Conservation (phyloP, 2,113 vertebrate species). For the Silurus meridionalis region DNA sequence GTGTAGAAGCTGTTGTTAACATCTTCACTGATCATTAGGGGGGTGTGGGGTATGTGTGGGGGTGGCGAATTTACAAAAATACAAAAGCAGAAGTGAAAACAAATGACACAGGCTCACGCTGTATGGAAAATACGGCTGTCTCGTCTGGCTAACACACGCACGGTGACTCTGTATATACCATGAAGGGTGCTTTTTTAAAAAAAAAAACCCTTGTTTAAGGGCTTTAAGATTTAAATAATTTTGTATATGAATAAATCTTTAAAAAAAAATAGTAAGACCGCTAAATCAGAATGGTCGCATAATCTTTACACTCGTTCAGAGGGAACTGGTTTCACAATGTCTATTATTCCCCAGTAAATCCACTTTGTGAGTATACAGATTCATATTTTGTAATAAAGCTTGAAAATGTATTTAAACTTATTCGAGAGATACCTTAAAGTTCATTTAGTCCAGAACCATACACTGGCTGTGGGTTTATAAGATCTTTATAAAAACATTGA, state of each 20-base stretch:
- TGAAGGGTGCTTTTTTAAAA: conserved; percentile 14
- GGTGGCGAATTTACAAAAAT: conserved; percentile 51
- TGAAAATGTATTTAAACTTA: background rate
- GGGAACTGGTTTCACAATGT: background rate
- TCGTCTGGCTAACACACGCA: conserved; percentile 45
- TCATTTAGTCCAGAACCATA: background rate
- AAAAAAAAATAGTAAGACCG: background rate
- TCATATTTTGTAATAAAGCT: background rate
- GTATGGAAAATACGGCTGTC: conserved; percentile 46
- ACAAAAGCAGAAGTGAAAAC: conserved; percentile 63
- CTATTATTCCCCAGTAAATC: no score
- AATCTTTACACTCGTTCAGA: background rate
- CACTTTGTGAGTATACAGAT: background rate
- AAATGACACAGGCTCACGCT: conserved; percentile 57
- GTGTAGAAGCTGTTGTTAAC: conserved; percentile 38
- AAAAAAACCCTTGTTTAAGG: background rate
- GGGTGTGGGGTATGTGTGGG: background rate
- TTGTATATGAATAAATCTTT: conserved; percentile 7
- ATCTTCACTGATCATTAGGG: conserved; percentile 34
- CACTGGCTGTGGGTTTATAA: background rate
- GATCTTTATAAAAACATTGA: background rate
- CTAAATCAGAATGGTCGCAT: background rate
- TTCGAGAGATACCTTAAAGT: background rate
- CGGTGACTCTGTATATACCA: conserved; percentile 33
- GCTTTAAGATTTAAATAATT: background rate